Conservation (phyloP, 1,140 invertebrate species). For the Drosophila carrolli region DNA sequence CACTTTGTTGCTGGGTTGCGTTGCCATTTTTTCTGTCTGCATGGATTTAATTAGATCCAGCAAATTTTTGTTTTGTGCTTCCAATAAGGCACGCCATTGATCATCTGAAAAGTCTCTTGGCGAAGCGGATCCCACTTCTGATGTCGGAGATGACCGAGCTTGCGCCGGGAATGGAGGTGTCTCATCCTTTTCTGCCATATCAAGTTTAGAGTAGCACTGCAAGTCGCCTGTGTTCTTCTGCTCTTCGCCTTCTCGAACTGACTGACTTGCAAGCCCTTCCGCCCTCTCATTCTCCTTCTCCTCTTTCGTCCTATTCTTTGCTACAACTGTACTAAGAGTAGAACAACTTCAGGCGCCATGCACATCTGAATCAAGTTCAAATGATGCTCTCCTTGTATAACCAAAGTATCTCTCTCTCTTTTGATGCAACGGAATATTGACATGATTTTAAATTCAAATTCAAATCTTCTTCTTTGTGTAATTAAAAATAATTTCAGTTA, state of each 20-base stretch:
- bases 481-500: too few relatives aligned
- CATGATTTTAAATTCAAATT: too few relatives aligned
- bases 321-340: neutral
- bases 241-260: neutral
- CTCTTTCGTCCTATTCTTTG: neutral
- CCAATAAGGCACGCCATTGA: too few relatives aligned
- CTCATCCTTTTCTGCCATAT: neutral
- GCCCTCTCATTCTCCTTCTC: neutral
- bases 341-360: too few relatives aligned
- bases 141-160: neutral
- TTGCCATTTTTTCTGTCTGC: neutral
- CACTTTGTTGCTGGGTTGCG: neutral
- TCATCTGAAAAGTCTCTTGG: too few relatives aligned
- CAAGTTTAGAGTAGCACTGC: neutral
- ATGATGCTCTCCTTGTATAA: neutral
- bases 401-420: too few relatives aligned
- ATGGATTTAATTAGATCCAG: neutral
- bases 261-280: neutral
- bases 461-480: too few relatives aligned
- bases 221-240: neutral
- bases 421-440: too few relatives aligned
- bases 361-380: too few relatives aligned
- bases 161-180: neutral
- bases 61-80: neutral
- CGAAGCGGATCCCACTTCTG: neutral